These are phyloP conservation scores for Butorides virescens DNA, from an alignment of 2,113 vertebrate species.

Conservation along the genomic window DNA sequence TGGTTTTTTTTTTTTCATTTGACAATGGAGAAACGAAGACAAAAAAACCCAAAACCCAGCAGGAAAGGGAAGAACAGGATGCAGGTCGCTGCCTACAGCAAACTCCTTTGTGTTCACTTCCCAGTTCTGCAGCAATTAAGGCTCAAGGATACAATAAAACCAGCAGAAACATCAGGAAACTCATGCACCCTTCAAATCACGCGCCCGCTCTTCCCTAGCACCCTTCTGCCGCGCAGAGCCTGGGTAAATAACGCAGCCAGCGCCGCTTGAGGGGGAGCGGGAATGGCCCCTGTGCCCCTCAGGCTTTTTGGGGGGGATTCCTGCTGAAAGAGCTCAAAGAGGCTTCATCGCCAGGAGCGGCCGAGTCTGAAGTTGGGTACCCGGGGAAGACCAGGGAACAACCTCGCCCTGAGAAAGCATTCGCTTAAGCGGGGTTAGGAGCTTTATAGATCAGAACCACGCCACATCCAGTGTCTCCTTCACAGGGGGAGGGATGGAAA, in stretches of 20 bases:
- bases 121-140: background rate
- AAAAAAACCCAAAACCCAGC: background rate
- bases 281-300: background rate
- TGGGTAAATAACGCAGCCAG: background rate
- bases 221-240: background rate
- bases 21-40: conserved; percentile 60
- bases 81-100: background rate
- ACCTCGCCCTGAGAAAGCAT: background rate
- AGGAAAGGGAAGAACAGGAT: conserved; percentile 67
- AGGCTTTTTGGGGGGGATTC: background rate
- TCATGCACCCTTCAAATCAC: background rate
- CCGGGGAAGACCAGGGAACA: background rate
- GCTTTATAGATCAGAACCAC: background rate
- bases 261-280: background rate
- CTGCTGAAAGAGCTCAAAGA: rapidly evolving
- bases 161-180: background rate
- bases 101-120: conserved; percentile 47
- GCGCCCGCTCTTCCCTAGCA: background rate
- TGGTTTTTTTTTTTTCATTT: background rate
- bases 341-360: background rate
- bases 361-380: background rate
- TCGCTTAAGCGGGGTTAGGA: background rate
- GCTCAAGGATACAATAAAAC: background rate
- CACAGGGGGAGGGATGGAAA: background rate
- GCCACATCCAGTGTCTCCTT: background rate